These are phyloP conservation scores for Sus cebifrons DNA, from an alignment of 2,797 vertebrate species.

Conservation along the genomic window DNA sequence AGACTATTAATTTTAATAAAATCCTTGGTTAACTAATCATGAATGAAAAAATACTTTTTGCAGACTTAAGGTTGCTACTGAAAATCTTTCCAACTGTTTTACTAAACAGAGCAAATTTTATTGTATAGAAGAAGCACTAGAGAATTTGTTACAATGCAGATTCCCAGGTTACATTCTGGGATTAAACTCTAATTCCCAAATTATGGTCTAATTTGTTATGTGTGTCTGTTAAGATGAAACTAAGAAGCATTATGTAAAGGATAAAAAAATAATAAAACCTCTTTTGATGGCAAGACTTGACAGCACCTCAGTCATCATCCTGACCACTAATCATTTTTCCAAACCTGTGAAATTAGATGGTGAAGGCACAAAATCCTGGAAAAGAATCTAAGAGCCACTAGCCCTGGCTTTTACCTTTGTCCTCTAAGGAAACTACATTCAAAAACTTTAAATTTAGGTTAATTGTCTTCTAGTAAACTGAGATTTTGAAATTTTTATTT, in stretches of 20 bases:
- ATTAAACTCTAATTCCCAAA: too few species aligned
- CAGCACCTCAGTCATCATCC: not conserved
- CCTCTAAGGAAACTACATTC: not conserved
- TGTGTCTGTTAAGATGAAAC: not conserved
- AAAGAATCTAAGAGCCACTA: not conserved
- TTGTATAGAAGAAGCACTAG: not conserved
- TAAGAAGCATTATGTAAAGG: not conserved
- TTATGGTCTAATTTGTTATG: not conserved
- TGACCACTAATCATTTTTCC: not conserved
- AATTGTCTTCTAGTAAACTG: not conserved
- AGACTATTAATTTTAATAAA: not conserved
- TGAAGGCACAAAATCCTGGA: not conserved
- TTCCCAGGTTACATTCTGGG: not conserved
- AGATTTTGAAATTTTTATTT: not conserved
- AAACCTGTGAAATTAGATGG: not conserved
- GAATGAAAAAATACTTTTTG: constrained; percentile 29
- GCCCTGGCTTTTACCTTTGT: not conserved
- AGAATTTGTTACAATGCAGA: not conserved
- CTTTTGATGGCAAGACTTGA: not conserved
- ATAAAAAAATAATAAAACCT: not conserved
- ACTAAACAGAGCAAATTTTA: not conserved
- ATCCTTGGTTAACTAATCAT: constrained; percentile 15
- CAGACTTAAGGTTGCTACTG: constrained; percentile 12
- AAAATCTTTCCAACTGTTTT: constrained; percentile 5
- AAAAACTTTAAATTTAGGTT: constrained; percentile 1